Percentiles rank a stretch among this genome's conserved stretches.
Conservation (phyloP, 2,113 vertebrate genomes). For the Motacilla alba region DNA sequence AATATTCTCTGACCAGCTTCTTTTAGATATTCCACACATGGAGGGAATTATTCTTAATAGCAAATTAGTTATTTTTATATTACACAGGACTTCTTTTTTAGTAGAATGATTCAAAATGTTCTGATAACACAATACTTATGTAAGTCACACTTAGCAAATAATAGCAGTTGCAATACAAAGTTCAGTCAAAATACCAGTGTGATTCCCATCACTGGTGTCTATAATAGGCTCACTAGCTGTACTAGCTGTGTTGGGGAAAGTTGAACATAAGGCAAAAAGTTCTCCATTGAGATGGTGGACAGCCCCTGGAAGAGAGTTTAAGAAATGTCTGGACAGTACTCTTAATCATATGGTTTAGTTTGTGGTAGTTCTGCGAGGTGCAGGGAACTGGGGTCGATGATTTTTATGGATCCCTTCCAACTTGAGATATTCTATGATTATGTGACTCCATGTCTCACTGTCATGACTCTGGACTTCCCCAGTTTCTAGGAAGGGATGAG, state of each 20-base stretch:
- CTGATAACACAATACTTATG: background rate
- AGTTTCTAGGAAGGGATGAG: background rate
- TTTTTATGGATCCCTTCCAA: background rate
- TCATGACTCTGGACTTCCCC: background rate
- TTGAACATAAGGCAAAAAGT: background rate
- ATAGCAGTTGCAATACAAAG: background rate
- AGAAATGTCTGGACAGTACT: background rate
- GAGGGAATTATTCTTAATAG: background rate
- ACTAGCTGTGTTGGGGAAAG: background rate
- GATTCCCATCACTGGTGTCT: background rate
- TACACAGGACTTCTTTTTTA: background rate
- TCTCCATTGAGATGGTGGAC: background rate
- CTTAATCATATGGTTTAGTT: background rate
- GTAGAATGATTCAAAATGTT: background rate
- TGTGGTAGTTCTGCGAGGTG: background rate
- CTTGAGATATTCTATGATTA: background rate
- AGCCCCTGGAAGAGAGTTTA: background rate
- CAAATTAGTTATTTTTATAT: background rate
- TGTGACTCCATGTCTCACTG: background rate
- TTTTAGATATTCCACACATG: rapidly evolving
- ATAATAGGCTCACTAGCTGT: background rate
- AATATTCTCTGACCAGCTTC: background rate
- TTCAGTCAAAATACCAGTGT: background rate
- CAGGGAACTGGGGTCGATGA: rapidly evolving
- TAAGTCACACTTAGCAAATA: background rate